Percentiles rank a stretch among this genome's conserved stretches.
Evolutionary conservation across 2,113 vertebrate species (phyloP).

Genomic region (Myodes glareolus): DNA sequence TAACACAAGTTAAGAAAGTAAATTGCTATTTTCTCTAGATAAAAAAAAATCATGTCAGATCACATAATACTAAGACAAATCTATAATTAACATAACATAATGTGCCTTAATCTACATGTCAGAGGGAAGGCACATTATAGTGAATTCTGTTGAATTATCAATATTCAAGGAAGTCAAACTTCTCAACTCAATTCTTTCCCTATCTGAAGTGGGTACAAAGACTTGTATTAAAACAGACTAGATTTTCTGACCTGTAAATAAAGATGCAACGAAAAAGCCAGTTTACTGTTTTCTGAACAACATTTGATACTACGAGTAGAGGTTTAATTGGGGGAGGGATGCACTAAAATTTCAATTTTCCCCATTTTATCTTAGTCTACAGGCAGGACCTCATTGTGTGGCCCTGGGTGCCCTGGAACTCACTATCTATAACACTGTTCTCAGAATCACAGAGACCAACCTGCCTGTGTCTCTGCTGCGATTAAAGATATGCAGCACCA

Average conservation of each 20-base stretch:
- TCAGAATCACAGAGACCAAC: neutral
- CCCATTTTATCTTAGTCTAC: neutral
- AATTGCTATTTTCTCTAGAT: neutral
- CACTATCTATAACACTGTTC: neutral
- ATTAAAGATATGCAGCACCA: neutral
- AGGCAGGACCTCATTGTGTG: neutral
- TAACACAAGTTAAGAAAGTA: conserved; percentile 2
- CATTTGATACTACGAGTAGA: neutral
- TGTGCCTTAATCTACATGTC: neutral
- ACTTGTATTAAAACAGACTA: neutral
- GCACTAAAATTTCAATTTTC: neutral
- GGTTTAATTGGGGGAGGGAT: neutral
- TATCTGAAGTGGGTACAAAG: neutral
- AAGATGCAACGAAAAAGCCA: neutral
- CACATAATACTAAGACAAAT: neutral
- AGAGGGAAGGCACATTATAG: neutral
- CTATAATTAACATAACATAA: neutral
- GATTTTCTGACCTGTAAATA: neutral
- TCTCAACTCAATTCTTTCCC: neutral
- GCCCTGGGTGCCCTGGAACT: neutral
- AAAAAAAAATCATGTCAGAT: neutral
- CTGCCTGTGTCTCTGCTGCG: neutral
- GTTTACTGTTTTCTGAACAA: neutral
- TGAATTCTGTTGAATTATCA: neutral
- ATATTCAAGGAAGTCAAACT: neutral